Evolutionary conservation across 2,888 invertebrate genomes (phyloP), one percentile per base, ranked within the genome.

Genomic region (Andrena bicolor): DNA sequence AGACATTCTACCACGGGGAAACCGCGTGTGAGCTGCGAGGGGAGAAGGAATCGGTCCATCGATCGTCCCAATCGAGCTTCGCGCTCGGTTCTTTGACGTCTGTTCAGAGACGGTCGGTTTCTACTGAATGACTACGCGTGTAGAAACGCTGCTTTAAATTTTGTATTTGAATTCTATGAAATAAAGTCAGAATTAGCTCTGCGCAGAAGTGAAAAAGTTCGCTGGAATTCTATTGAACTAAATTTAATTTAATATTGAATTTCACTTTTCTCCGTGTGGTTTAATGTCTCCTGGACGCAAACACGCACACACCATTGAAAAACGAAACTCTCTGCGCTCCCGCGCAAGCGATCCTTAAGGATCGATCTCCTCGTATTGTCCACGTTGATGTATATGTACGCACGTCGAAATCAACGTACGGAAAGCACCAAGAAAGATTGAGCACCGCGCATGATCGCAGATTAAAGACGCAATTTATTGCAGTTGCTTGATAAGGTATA

Each of bases 391-490:
- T 76, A 73, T 71, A 75, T 68, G 56, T 82, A 71, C 66, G 70
- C 58, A 75, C 65, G 64, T 81, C 75, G 70, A 71, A 75, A 84
- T 72, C 60, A 84, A 82, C 81, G 75, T 86, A 78, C 78, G 84
- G 26, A 87, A 90, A 91, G 91, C 91, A 92, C 91, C 90, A 86
- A 86, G 88, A 75, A 84, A 86, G 85, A 85, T 89, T 90, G 89
- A 90, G 90, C 91, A 91, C 86, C 85, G 83, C 82, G 80, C 75
- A 77, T 76, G 70, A 82, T 73, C 76, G 77, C 84, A 82, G 76
- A 80, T 84, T 82, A 82, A 82, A 82, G 68, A 78, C 68, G 82
- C 74, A 71, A 80, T 82, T 82, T 82, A 74, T 73, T 66, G 70
- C 76, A 48, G 71, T 71, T 74, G 64, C 32, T 66, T 77, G 60